Evolutionary conservation across 2,888 invertebrate genomes (phyloP).

Genomic region (Caenorhabditis plicata): DNA sequence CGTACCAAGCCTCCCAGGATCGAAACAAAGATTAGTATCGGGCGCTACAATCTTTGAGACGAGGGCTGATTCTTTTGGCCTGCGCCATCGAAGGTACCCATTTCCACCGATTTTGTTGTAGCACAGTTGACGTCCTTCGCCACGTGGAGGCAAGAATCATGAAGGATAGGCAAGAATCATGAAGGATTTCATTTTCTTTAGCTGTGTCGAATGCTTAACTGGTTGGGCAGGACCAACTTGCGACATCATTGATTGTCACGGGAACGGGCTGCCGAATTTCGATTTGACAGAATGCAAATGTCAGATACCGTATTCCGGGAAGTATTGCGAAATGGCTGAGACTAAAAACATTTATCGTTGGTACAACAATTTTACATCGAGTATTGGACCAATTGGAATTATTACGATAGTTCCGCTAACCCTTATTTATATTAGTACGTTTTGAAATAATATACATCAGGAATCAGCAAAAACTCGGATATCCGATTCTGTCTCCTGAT

Average conservation of each 20-base stretch:
- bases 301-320: conserved; percentile 33
- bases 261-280: conserved; percentile 36
- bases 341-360: conserved; percentile 41
- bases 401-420: conserved; percentile 38
- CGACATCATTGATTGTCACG: conserved; percentile 41
- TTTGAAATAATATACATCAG: no score
- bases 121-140: no score
- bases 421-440: conserved; percentile 39
- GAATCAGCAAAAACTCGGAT: no score
- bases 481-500: no score
- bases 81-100: no score
- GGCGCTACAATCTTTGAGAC: no score
- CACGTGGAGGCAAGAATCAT: no score
- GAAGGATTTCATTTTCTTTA: not conserved
- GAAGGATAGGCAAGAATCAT: no score
- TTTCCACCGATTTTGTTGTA: no score
- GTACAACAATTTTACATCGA: conserved; percentile 43
- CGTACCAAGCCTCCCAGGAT: no score
- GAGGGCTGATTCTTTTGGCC: no score
- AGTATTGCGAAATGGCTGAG: conserved; percentile 34
- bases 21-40: no score
- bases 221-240: conserved; percentile 44
- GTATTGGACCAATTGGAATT: conserved; percentile 40
- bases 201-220: conserved; percentile 33
- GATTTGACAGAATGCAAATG: conserved; percentile 39